Conservation (phyloP, 1,140 invertebrate genomes). For the Ptiloglossa arizonensis region DNA sequence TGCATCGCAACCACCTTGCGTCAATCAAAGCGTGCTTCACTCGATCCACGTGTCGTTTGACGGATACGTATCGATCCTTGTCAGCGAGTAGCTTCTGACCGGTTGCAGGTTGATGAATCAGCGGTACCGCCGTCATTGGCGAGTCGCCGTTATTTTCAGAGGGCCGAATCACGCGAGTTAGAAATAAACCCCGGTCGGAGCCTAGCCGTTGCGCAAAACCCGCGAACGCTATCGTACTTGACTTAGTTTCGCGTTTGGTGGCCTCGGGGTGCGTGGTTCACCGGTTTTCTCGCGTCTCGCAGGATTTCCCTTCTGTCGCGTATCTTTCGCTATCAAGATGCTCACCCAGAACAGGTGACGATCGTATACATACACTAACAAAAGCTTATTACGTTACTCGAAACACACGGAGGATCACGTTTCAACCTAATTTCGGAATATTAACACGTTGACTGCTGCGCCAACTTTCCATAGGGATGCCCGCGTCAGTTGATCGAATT, state of each 20-base stretch:
- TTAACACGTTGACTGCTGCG: no score
- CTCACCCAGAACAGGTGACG: constrained; percentile 64
- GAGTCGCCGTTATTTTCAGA: constrained; percentile 72
- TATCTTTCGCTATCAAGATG: constrained; percentile 48
- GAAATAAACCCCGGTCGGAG: constrained; percentile 70
- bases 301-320: constrained; percentile 4
- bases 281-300: constrained; percentile 15
- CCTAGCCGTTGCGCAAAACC: constrained; percentile 67
- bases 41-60: constrained; percentile 11
- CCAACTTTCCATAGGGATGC: no score
- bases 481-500: no score
- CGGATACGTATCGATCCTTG: constrained; percentile 16
- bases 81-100: constrained; percentile 21
- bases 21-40: constrained; percentile 41
- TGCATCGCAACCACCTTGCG: constrained; percentile 51
- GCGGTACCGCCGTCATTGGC: constrained; percentile 49
- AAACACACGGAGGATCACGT: no score
- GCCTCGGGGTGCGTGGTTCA: constrained; percentile 51
- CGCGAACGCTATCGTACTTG: constrained; percentile 67
- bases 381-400: no score
- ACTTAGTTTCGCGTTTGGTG: constrained; percentile 72
- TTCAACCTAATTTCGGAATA: no score
- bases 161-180: constrained; percentile 70
- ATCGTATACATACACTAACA: background rate
- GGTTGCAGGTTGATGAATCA: constrained; percentile 62